Conservation (phyloP, 2,888 invertebrate genomes). For the Anaspis maculata region DNA sequence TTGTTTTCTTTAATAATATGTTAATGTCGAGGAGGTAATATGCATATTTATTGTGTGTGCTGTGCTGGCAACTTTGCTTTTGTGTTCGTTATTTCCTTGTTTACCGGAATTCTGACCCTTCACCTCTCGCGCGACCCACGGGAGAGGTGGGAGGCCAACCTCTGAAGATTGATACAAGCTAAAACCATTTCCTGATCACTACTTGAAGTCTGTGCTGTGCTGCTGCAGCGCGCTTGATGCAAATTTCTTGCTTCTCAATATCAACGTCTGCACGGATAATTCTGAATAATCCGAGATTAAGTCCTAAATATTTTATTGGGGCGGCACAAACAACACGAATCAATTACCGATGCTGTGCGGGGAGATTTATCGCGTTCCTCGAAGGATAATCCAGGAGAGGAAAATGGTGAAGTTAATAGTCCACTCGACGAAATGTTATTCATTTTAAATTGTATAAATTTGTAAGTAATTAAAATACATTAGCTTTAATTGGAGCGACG, state of each 20-base stretch:
- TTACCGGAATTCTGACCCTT: no score
- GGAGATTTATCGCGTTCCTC: slow-evolving; percentile 11
- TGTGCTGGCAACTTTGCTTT: slow-evolving; percentile 7
- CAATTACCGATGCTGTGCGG: slow-evolving; percentile 12
- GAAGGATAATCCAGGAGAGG: slow-evolving; percentile 9
- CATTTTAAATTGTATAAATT: slow-evolving; percentile 38
- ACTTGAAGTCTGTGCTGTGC: no score
- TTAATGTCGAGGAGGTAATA: slow-evolving; percentile 15
- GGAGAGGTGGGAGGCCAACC: no score
- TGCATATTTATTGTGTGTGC: slow-evolving; percentile 21
- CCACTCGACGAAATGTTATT: slow-evolving; percentile 28
- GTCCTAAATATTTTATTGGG: slow-evolving; percentile 8
- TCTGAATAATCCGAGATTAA: slow-evolving; percentile 11
- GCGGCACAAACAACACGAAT: slow-evolving; percentile 12
- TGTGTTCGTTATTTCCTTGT: slow-evolving; percentile 17
- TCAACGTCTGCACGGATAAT: slow-evolving; percentile 9
- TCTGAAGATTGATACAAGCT: no score
- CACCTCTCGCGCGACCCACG: no score
- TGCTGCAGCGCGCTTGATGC: no score
- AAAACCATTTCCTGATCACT: no score
- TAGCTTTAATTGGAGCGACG: slow-evolving; percentile 27
- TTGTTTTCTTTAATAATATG: slow-evolving; percentile 26
- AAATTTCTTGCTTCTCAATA: slow-evolving; percentile 10
- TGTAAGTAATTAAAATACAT: slow-evolving; percentile 38
- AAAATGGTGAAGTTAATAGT: slow-evolving; percentile 30